Evolutionary conservation across 2,797 vertebrate species (phyloP).

Genomic region (Coregonus suidteri): DNA sequence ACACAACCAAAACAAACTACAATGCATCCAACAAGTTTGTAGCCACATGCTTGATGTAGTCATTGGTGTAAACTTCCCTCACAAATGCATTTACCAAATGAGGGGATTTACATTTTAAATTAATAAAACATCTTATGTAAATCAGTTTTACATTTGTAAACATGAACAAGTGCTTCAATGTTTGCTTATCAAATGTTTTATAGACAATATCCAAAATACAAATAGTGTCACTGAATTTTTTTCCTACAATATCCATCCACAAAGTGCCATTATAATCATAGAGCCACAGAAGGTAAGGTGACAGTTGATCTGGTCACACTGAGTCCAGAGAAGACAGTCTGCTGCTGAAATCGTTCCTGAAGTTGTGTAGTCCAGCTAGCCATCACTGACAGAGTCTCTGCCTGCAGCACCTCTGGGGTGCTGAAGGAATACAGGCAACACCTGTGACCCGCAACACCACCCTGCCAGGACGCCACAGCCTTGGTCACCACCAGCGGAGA

Average conservation of each 20-base stretch:
- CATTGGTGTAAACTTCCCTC: neutral
- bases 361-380: conserved; percentile 77
- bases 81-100: neutral
- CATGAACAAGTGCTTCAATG: neutral
- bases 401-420: conserved; percentile 79
- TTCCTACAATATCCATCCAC: too few species aligned
- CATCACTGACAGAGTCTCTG: conserved; percentile 59
- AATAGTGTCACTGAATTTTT: neutral
- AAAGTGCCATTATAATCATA: conserved; percentile 48
- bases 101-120: neutral
- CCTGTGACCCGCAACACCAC: conserved; percentile 49
- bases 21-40: too few species aligned
- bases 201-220: neutral
- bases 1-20: too few species aligned
- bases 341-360: conserved; percentile 72
- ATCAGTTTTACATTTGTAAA: neutral
- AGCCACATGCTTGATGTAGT: neutral
- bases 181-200: neutral
- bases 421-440: conserved; percentile 89
- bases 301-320: conserved; percentile 76
- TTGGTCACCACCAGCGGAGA: conserved; percentile 77
- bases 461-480: conserved; percentile 70
- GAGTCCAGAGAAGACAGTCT: conserved; percentile 81
- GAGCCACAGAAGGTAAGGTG: conserved; percentile 79
- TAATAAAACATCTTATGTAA: neutral